These are phyloP conservation scores for Pelodiscus sinensis DNA, from an alignment of 2,113 vertebrate species.

Conservation along the genomic window DNA sequence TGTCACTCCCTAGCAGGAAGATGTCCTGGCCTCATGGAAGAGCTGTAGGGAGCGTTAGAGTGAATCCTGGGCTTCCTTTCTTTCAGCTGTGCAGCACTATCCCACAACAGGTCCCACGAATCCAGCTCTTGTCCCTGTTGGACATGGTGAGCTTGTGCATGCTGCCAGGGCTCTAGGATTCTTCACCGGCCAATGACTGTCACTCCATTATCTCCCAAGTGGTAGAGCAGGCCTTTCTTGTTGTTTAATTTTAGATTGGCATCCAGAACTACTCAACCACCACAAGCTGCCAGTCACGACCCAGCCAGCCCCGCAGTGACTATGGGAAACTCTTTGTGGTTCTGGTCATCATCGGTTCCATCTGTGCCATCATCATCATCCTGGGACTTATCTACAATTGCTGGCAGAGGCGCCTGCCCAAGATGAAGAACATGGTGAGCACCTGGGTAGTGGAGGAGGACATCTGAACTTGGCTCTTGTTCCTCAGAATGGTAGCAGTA, in stretches of 20 bases:
- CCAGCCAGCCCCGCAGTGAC: slow-evolving; percentile 90
- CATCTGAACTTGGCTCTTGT: background rate
- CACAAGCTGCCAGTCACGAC: slow-evolving; percentile 85
- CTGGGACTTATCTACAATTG: slow-evolving; percentile 95
- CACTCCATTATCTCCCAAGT: background rate
- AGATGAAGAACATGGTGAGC: slow-evolving; percentile 91
- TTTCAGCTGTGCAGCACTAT: background rate
- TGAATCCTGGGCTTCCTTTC: background rate
- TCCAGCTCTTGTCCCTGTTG: background rate
- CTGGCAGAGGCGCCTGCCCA: slow-evolving; percentile 92
- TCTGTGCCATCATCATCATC: slow-evolving; percentile 94
- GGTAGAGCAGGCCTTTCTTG: background rate
- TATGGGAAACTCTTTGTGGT: slow-evolving; percentile 97
- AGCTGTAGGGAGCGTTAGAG: background rate
- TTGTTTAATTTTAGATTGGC: slow-evolving; percentile 82
- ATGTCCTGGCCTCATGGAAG: background rate
- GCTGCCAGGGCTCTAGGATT: background rate
- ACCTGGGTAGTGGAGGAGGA: background rate
- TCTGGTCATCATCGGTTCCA: slow-evolving; percentile 93
- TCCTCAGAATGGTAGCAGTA: background rate
- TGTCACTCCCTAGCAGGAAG: background rate
- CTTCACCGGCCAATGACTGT: background rate
- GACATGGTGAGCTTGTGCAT: background rate
- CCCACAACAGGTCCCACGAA: background rate
- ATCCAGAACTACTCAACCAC: slow-evolving; percentile 91